Base-by-base conservation (phyloP, 2,113 vertebrate genomes). In the Reinhardtius hippoglossoides region DNA sequence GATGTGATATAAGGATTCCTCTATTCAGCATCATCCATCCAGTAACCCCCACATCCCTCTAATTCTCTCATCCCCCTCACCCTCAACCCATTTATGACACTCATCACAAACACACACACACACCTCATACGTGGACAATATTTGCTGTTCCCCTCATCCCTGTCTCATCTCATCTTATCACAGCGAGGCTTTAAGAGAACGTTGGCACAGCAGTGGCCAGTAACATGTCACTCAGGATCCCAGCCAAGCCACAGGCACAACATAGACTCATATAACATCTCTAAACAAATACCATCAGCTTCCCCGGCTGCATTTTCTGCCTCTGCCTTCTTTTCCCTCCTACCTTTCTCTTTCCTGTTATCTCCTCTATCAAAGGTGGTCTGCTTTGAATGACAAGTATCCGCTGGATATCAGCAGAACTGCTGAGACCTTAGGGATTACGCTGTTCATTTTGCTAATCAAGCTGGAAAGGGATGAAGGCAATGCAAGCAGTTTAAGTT, bases 111-210 rank as follows among this genome's bases (percentile, higher is more conserved):
- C 40, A 44, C 71, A 50, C 44, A 35, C 59, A 69, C 54, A 81
- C 68, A 73, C n/a, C 2, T 31, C 23, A 44, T 44, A 57, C 71
- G 59, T 60, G 62, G 58, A 24, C 56, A 73, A 21, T 61, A 72
- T 74, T 83, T 74, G 70, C 70, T 60, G 65, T 63, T 67, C 55
- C 76, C 67, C 73, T 71, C 76, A 50, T 72, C 72, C 67, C 78
- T 63, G 87, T 89, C 89, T 86, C 85, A 56, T 91, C 72, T 72
- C 81, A 82, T 92, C 73, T 83, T 52, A 81, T 92, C 87, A 67
- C 71, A 65, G 67, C 1, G 23, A 66, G 77, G 70, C 84, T 80
- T 69, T 67, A 81, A 71, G 65, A 71, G 81, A 85, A 64, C 59
- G 10, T 1, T 67, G 79, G 75, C 71, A 58, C 81, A 77, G 83